These are phyloP conservation scores for Thelaira solivaga DNA, from an alignment of 2,888 invertebrate species.

Conservation along the genomic window DNA sequence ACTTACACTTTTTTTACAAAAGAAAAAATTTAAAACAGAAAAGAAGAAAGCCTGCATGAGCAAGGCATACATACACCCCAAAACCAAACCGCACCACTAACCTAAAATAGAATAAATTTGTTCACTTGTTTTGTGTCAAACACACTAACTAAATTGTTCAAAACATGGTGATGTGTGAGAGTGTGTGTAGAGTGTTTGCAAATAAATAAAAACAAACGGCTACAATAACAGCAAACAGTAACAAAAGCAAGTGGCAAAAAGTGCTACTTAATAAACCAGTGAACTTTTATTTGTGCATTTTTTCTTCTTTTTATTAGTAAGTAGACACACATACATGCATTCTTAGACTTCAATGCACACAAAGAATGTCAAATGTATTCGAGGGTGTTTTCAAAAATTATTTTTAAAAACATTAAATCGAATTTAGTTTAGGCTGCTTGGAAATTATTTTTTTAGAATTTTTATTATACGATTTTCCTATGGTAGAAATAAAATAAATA, in stretches of 20 bases:
- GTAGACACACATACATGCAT: neutral
- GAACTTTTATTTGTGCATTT: constrained; percentile 39
- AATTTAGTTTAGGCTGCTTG: too few relatives aligned
- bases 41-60: neutral
- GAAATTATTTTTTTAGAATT: too few relatives aligned
- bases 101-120: too few relatives aligned
- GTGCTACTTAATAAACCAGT: constrained; percentile 57
- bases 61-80: neutral
- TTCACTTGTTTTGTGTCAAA: too few relatives aligned
- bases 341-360: too few relatives aligned
- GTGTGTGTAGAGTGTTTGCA: constrained; percentile 6
- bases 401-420: too few relatives aligned
- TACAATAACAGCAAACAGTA: constrained; percentile 16
- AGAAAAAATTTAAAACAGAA: neutral
- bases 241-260: constrained; percentile 15
- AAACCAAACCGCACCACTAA: too few relatives aligned
- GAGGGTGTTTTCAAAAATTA: too few relatives aligned
- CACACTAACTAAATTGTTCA: neutral
- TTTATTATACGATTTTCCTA: too few relatives aligned
- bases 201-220: constrained; percentile 37
- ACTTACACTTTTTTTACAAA: neutral
- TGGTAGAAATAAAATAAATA: too few relatives aligned
- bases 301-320: neutral
- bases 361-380: neutral
- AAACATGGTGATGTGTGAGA: neutral